phyloP scores from a whole-genome alignment of 2,113 vertebrate genomes.

The Reinhardtius hippoglossoides region DNA sequence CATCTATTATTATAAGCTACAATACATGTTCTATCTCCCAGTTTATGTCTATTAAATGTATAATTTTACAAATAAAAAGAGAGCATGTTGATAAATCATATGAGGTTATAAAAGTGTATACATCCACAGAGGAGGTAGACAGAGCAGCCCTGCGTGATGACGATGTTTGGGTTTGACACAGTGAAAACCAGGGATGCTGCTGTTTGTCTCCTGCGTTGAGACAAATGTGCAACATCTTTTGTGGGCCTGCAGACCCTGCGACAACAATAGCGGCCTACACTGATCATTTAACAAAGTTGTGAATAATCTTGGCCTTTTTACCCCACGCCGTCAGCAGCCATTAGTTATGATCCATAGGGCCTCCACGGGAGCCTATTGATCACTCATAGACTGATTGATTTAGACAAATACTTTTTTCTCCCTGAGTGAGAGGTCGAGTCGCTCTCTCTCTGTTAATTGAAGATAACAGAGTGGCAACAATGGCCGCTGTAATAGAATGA shows the following conservation, averaged over 20 bases:
- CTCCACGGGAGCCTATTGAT: conserved; percentile 82
- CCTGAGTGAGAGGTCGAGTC: conserved; percentile 79
- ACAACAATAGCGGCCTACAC: conserved; percentile 15
- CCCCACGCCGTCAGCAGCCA: conserved; percentile 74
- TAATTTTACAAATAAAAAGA: neutral
- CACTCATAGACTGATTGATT: conserved; percentile 82
- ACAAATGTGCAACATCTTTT: neutral
- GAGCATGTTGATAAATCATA: no score
- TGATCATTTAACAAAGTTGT: conserved; percentile 71
- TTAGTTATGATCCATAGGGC: conserved; percentile 68
- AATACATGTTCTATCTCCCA: no score
- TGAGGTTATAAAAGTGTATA: no score
- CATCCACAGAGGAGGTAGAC: no score
- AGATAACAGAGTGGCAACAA: conserved; percentile 83
- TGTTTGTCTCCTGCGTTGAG: neutral
- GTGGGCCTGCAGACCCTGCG: no score
- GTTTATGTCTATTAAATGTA: neutral
- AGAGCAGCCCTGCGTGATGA: neutral
- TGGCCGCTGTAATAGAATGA: conserved; percentile 80
- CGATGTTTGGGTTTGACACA: neutral
- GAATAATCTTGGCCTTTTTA: conserved; percentile 80
- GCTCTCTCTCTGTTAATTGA: conserved; percentile 82
- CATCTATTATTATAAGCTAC: no score
- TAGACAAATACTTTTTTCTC: conserved; percentile 81
- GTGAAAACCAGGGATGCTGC: conserved; percentile 9